Base-by-base conservation (phyloP, 53 echinoderm and acorn worm genomes). In the Apostichopus leukothele region DNA sequence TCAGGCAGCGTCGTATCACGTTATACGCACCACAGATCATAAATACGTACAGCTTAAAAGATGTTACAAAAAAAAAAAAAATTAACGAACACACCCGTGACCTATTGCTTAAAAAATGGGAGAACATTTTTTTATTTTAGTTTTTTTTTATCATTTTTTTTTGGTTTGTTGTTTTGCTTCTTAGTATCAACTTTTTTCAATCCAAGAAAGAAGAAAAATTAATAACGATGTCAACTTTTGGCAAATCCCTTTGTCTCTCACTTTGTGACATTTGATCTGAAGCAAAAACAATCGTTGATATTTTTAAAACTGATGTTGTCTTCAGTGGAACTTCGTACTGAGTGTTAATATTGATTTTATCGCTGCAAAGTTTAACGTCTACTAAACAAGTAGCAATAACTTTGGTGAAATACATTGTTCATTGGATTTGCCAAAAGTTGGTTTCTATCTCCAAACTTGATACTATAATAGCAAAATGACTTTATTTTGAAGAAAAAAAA, bases 31-130 rank as follows among this genome's bases (percentile, higher is more conserved):
- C 81, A 81, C 81, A 81, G 8, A 81, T 81, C 55, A 39, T 39
- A 39, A 39, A 39, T 39, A 39, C 39, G 25, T 81, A 81, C 53
- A 81, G 81, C 81, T 81, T 81, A 81, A 25, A 81, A 54, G 22
- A 22, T 16, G 16, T 71, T 81, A 81, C 23, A 22, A 81, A 81
- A 18, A 71, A 71, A 71, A 16, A 71, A 18, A 71, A 71, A 11
- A 63, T 5, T 5, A 16, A 63, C 4, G 63, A 63, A 79, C 55
- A 54, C 81, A 81, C 81, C 54, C 55, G 50, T 79, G 79, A 79
- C 79, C 79, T 79, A 79, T 79, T 79, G 79, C 79, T 79, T 79
- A 79, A 63, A 39, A 63, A 63, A 63, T 63, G 63, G 63, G 63
- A 63, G 63, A 63, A 11, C 63, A 39, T 39, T 39, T 39, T 39